Base-by-base conservation (phyloP, 2,888 invertebrate species). In the Hydriomena furcata region DNA sequence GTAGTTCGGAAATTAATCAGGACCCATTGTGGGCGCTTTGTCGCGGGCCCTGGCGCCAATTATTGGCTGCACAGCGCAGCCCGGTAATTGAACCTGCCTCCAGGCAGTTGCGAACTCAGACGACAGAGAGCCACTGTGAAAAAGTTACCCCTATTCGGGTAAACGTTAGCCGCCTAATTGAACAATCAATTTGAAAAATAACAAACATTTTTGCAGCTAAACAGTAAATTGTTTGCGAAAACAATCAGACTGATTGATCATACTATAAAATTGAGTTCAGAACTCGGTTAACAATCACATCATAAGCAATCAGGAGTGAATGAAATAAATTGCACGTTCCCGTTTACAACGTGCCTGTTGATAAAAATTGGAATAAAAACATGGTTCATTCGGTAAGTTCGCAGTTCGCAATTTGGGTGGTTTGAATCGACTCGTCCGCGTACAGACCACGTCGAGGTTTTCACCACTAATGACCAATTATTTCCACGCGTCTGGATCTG, bases 1-100 rank as follows among this genome's bases (percentile, higher is more conserved):
- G 83, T 80, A 87, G 89, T 89, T 87, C 84, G 85, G 82, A 89
- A 88, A 89, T 89, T 89, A 88, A 89, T 89, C 89, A 89, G 83
- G 66, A 78, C 73, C 84, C 80, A 86, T 87, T 87, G 88, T 87
- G 86, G 86, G 75, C 81, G 84, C 86, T 89, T 89, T 87, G 88
- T 87, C 85, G 83, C 79, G 81, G 74, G 77, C 70, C 76, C 78
- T 76, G 79, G 75, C 78, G 84, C 86, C 87, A 88, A 87, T 88
- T 84, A 88, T 84, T 84, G 86, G 84, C 78, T 79, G 79, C 74
- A 76, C 73, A 63, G 72, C 69, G 75, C 68, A 68, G 68, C 70
- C 62, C 65, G 73, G 84, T 85, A 86, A 87, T 87, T 86, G 85
- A 84, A 85, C 83, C 79, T 71, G 80, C 77, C 79, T 74, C 72